These are phyloP conservation scores for Excalfactoria chinensis DNA, from an alignment of 2,113 vertebrate species.

Conservation along the genomic window DNA sequence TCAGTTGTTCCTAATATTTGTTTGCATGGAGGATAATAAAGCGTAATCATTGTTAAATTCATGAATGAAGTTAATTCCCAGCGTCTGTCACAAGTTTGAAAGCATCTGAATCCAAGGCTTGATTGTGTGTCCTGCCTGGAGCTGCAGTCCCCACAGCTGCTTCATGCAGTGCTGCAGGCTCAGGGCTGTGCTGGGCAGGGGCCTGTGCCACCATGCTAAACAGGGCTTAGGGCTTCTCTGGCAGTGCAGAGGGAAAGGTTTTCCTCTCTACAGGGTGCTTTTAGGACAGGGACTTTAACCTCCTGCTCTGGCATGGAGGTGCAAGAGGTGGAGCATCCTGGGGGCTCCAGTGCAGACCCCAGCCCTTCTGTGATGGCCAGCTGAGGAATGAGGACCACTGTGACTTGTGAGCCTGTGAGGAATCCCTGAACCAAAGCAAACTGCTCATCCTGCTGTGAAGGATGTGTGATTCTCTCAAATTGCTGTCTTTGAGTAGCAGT, in stretches of 20 bases:
- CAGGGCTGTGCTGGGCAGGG: rapidly evolving
- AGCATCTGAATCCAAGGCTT: not conserved
- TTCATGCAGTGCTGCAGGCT: not conserved
- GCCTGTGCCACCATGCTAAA: rapidly evolving
- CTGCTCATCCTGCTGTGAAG: not conserved
- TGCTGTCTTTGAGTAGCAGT: not conserved
- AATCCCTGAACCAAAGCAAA: not conserved
- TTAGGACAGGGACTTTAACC: not conserved
- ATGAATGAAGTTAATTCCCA: constrained; percentile 37
- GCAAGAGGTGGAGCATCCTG: not conserved
- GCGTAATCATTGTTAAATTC: constrained; percentile 44
- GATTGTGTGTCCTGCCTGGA: not conserved
- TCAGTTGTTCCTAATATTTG: constrained; percentile 36
- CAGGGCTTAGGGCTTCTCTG: not conserved
- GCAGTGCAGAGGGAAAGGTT: rapidly evolving
- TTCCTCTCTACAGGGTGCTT: not conserved
- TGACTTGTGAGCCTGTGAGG: not conserved
- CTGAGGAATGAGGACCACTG: not conserved
- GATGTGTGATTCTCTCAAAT: not conserved
- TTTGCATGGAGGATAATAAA: constrained; percentile 63
- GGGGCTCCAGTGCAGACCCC: not conserved
- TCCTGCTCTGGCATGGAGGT: rapidly evolving
- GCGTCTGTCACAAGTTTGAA: constrained; percentile 26
- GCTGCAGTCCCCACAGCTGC: not conserved
- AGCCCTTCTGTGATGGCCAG: not conserved